phyloP scores from a whole-genome alignment of 2,113 vertebrate genomes.

The Anas platyrhynchos region DNA sequence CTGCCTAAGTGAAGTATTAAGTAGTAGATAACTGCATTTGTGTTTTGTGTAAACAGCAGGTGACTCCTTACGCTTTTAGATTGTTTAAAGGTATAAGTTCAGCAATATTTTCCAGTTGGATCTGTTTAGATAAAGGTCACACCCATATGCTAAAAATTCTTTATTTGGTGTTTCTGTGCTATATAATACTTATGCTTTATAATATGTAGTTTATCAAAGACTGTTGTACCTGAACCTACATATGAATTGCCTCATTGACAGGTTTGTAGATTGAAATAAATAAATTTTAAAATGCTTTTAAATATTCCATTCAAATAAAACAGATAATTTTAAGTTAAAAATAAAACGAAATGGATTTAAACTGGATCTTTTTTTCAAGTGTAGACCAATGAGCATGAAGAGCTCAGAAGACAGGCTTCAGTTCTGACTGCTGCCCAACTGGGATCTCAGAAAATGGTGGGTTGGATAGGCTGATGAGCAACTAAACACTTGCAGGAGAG shows the following conservation, averaged over 20 bases:
- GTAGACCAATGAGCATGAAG: not conserved
- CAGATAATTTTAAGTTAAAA: not conserved
- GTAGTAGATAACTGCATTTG: not conserved
- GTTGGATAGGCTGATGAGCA: not conserved
- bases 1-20: not conserved
- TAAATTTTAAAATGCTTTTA: not conserved
- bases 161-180: not conserved
- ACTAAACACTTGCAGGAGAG: not conserved
- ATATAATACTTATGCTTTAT: not conserved
- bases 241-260: not conserved
- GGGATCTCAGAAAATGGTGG: not conserved
- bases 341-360: not conserved
- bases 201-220: not conserved
- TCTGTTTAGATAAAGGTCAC: not conserved
- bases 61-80: not conserved
- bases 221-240: not conserved
- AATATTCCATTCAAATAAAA: not conserved
- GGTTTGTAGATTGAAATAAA: not conserved
- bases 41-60: not conserved
- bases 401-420: not conserved
- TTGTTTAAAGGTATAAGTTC: not conserved
- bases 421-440: not conserved
- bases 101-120: not conserved
- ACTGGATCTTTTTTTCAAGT: not conserved
- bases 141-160: not conserved